Percentiles rank a stretch among this genome's conserved stretches.
phyloP scores from a whole-genome alignment of 64 coral and sea anemone species.

The Actinia equina region DNA sequence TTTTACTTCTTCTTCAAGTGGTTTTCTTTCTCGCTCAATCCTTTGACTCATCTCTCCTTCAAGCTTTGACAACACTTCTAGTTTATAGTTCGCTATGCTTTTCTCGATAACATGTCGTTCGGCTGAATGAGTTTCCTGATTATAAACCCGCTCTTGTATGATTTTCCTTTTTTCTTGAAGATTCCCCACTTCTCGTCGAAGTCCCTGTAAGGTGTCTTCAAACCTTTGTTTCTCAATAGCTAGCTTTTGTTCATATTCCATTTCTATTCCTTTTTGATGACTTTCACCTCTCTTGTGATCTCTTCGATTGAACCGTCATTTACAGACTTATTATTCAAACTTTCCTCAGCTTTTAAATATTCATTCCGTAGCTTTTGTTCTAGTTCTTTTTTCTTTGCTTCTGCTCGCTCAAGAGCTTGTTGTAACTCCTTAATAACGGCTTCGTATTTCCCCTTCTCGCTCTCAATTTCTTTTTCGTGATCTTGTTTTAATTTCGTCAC shows the following conservation, averaged over 20 bases:
- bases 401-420: constrained; percentile 42
- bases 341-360: background rate
- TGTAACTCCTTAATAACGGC: constrained; percentile 47
- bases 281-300: constrained; percentile 29
- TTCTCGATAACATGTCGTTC: constrained; percentile 80
- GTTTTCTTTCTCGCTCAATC: constrained; percentile 63
- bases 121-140: constrained; percentile 52
- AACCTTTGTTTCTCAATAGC: constrained; percentile 66
- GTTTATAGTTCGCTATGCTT: constrained; percentile 85
- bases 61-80: constrained; percentile 76
- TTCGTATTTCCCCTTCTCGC: constrained; percentile 60
- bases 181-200: constrained; percentile 61
- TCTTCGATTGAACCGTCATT: background rate
- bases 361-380: constrained; percentile 35
- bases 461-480: constrained; percentile 43
- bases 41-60: constrained; percentile 74
- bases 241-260: constrained; percentile 83
- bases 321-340: background rate
- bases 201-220: constrained; percentile 78
- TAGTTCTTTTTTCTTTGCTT: constrained; percentile 53
- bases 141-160: constrained; percentile 86
- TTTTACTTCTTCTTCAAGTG: constrained; percentile 64
- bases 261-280: constrained; percentile 46
- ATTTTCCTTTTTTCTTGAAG: constrained; percentile 85
- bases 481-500: constrained; percentile 65